Evolutionary conservation across 2,113 vertebrate genomes (phyloP).

Genomic region (Pristiophorus japonicus): DNA sequence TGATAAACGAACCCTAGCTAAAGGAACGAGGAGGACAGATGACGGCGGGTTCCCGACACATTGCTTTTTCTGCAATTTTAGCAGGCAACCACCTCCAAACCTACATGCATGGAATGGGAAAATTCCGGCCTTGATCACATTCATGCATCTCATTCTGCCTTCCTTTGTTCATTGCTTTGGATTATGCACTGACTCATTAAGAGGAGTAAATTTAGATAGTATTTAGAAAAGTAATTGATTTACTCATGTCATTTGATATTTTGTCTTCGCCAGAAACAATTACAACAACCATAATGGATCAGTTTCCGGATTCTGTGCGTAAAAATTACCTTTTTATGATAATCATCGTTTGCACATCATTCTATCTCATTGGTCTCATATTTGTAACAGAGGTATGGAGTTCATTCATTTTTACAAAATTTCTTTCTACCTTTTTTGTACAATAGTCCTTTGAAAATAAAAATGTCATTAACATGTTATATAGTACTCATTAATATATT

Average conservation of each 20-base stretch:
- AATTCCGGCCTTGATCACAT: background rate
- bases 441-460: background rate
- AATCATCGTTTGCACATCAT: constrained; percentile 52
- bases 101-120: background rate
- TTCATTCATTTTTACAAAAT: background rate
- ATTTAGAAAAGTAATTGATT: background rate
- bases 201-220: background rate
- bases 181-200: background rate
- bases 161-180: background rate
- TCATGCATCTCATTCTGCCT: background rate
- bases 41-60: too few species aligned
- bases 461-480: background rate
- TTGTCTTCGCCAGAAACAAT: constrained; percentile 70
- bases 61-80: too few species aligned
- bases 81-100: too few species aligned
- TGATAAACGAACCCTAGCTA: too few species aligned
- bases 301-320: constrained; percentile 65
- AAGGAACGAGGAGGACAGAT: too few species aligned
- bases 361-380: constrained; percentile 75
- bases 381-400: constrained; percentile 76
- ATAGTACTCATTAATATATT: background rate
- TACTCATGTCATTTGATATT: background rate
- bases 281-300: constrained; percentile 74
- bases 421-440: background rate
- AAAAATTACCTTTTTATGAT: constrained; percentile 64